Percentiles rank a stretch among this genome's conserved stretches.
These are phyloP conservation scores for Pseudomugil tenellus DNA, from an alignment of 2,797 vertebrate species.

Conservation along the genomic window DNA sequence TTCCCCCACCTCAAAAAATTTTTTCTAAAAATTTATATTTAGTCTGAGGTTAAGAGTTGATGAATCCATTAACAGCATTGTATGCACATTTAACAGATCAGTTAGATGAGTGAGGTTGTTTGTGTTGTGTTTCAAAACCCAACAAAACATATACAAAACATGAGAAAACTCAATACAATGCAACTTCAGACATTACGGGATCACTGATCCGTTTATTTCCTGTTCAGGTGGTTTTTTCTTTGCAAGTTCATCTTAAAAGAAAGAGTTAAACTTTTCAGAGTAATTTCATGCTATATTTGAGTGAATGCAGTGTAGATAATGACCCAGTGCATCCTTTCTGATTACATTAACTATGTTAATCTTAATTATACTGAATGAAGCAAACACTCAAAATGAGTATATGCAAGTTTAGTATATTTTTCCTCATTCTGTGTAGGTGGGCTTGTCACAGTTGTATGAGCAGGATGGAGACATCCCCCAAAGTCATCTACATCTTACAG, in stretches of 20 bases:
- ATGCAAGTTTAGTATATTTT: constrained; percentile 14
- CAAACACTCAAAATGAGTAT: neutral
- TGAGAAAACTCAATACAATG: neutral
- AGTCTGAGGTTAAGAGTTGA: too few relatives aligned
- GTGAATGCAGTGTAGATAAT: neutral
- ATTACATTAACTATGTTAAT: constrained; percentile 1
- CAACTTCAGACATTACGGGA: neutral
- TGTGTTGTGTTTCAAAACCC: neutral
- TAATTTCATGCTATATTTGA: neutral
- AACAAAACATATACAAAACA: neutral
- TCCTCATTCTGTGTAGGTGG: constrained; percentile 3
- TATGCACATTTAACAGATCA: too few relatives aligned
- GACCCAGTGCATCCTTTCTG: constrained; percentile 3
- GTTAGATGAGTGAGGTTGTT: too few relatives aligned
- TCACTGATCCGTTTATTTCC: neutral
- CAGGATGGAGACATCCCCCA: neutral
- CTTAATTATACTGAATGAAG: constrained; percentile 5
- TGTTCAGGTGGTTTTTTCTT: constrained; percentile 1
- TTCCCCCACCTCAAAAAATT: too few relatives aligned
- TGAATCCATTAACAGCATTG: too few relatives aligned
- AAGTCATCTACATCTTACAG: constrained; percentile 31
- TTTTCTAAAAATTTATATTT: too few relatives aligned
- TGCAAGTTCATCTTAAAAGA: neutral
- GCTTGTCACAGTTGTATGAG: constrained; percentile 15
- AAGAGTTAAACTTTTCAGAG: neutral